Base-by-base conservation (phyloP, 1,140 invertebrate genomes). In the Eubasilissa regina region DNA sequence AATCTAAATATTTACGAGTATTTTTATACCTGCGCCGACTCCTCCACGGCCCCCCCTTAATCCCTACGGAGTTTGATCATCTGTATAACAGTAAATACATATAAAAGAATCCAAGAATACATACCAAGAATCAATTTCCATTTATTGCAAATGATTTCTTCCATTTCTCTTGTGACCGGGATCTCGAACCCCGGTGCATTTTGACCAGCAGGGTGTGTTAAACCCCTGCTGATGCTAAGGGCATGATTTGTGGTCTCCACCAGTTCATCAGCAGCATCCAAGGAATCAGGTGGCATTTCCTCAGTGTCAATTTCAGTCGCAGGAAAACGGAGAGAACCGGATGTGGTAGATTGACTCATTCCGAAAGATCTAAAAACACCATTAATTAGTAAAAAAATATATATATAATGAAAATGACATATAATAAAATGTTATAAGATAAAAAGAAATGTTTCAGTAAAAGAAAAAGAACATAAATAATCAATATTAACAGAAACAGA, bases 101-200 rank as follows among this genome's bases (percentile, higher is more conserved):
- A 35, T 3, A 35, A 35, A 1, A 35, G 25, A 35, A 35, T 35
- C 25, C 25, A 35, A 6, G 1, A 6, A 35, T 35, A 56, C 53
- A 76, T 83, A 85, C 90, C 90, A 0, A 92, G 85, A 80, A 97
- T 94, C 83, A 94, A 92, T 74, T 94, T 92, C 97, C 97, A 98
- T 86, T 96, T 96, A 19, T 91, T 90, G 85, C 93, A 93, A 76
- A 97, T 95, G 15, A 93, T 93, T 66, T 93, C 91, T 85, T 96
- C 95, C 62, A 94, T 93, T 83, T 94, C 93, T 1, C 92, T 89
- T 0, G 87, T 88, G 53, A 86, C 85, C 19, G 89, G 89, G 85
- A 89, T 89, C 83, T 89, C 89, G 83, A 89, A 89, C 0, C 84
- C 70, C 0, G 86, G 86, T 12, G 81, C 81, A 58, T 78, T 80